phyloP scores from a whole-genome alignment of 2,797 vertebrate genomes.

The Falco rusticolus region DNA sequence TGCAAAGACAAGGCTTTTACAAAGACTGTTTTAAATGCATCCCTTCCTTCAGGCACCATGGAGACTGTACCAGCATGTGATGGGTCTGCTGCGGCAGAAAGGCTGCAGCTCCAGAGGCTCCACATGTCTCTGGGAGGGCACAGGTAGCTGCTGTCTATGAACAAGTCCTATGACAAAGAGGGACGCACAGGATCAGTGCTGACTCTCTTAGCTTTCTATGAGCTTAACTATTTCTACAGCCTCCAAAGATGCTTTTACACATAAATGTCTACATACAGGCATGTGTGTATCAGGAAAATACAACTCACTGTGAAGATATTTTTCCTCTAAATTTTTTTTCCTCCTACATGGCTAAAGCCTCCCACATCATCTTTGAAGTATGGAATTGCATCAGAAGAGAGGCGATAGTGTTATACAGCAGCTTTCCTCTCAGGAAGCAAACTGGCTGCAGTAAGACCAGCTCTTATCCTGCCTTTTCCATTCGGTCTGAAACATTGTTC shows the following conservation, averaged over 20 bases:
- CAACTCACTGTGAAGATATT: neutral
- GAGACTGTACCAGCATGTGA: neutral
- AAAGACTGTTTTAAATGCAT: neutral
- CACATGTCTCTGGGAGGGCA: neutral
- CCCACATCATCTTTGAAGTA: neutral
- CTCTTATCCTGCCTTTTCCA: neutral
- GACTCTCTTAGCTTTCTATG: neutral
- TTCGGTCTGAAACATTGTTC: neutral
- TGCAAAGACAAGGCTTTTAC: neutral
- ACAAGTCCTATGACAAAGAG: neutral
- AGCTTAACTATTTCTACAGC: neutral
- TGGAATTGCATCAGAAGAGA: neutral
- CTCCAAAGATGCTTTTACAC: neutral
- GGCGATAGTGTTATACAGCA: neutral
- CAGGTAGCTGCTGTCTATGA: neutral
- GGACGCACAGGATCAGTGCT: neutral
- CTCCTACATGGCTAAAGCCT: neutral
- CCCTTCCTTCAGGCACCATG: neutral
- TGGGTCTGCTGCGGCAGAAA: neutral
- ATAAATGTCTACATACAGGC: neutral
- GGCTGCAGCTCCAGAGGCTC: neutral
- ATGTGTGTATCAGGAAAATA: neutral
- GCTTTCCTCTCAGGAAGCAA: neutral
- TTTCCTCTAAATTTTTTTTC: neutral
- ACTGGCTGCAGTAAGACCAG: neutral